Conservation (phyloP, 1,140 invertebrate genomes). For the Augochlora pura region DNA sequence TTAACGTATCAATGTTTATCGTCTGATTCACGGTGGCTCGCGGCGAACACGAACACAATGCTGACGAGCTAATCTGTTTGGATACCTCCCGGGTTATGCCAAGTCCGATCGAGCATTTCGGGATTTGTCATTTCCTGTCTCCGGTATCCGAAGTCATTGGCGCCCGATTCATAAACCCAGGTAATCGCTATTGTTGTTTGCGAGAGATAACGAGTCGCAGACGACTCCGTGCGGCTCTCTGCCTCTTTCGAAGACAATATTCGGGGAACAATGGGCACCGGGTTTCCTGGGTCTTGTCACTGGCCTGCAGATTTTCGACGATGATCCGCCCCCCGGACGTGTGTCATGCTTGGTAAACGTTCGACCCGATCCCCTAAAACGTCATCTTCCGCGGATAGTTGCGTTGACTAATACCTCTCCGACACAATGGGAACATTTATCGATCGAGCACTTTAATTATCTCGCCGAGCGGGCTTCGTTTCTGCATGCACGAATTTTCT, state of each 20-base stretch:
- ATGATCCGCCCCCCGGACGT: too few relatives aligned
- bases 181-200: slow-evolving; percentile 29
- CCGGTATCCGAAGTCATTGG: background rate
- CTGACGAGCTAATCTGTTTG: background rate
- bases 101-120: background rate
- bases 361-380: too few relatives aligned
- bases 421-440: too few relatives aligned
- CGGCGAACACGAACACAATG: background rate
- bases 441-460: too few relatives aligned
- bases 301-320: too few relatives aligned
- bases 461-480: too few relatives aligned
- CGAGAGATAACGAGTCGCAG: slow-evolving; percentile 3
- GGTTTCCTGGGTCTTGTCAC: background rate
- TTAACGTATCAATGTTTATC: background rate
- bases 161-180: background rate
- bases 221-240: background rate
- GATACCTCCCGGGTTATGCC: background rate
- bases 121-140: background rate
- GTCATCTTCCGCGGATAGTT: too few relatives aligned
- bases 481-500: too few relatives aligned
- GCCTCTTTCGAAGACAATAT: slow-evolving; percentile 2
- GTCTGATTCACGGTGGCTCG: background rate
- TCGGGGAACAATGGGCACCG: too few relatives aligned
- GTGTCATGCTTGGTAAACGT: too few relatives aligned
- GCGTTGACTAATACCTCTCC: too few relatives aligned